Evolutionary conservation across 2,113 vertebrate species (phyloP), one percentile per base, ranked within the genome.

Genomic region (Trochalopteron elliotii): DNA sequence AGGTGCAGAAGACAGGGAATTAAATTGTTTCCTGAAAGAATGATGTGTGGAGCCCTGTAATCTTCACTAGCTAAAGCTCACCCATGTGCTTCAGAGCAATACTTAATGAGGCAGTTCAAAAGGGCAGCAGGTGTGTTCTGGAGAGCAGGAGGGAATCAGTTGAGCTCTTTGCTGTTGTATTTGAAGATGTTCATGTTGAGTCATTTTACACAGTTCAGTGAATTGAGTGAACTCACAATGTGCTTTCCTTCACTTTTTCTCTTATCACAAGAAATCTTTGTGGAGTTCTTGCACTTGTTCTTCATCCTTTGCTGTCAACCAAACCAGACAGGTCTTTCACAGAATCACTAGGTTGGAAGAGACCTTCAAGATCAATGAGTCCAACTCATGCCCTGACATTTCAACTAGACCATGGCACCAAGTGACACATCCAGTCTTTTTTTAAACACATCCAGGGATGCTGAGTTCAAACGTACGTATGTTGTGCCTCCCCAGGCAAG

Each of bases 101-200:
- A 2, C 31, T 45, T 93, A 93, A 89, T 76, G 71, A 90, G 78
- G 25, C 5, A 8, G 81, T 90, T 91, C 83, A 79, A 59, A 93
- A 78, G 81, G 67, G 78, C 52, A 87, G 59, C 82, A 95, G 84
- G 61, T 96, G 77, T 77, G 75, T 65, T 76, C 83, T 83, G 70
- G 53, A 63, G 70, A 57, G 83, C 92, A 59, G 57, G 68, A 81
- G 74, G 35, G 69, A 90, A 75, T 85, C 17, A 45, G 7, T 25
- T 40, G 15, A 81, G 31, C 47, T 70, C 68, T 83, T 94, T 78
- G 65, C 74, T 86, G 68, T 45, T 82, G 37, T 81, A 57, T 94
- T 89, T 96, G 63, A 93, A 93, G 77, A 87, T 50, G 22, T 60
- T 80, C 2, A 0, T 72, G 27, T 91, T 69, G 75, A 90, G 45